Base-by-base conservation (phyloP, 2,113 vertebrate species). In the Murina feae region DNA sequence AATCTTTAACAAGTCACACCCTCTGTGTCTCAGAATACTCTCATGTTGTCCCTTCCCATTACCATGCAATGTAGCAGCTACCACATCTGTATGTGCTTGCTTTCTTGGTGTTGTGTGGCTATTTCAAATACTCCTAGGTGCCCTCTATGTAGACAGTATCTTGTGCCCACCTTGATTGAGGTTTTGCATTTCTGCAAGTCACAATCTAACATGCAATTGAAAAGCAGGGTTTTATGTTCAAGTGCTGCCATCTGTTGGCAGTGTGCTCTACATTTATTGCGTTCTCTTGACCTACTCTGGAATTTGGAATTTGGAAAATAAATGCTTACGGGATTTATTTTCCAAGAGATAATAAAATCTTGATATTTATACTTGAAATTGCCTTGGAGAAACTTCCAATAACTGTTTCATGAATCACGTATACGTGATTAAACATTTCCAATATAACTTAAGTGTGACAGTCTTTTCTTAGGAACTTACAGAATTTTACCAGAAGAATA, bases 171-270 rank as follows among this genome's bases (percentile, higher is more conserved):
- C 8, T 37, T 23, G 32, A 65, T 1, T 74, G 10, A 21, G 2
- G 18, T 42, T 83, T 47, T 71, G 28, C 37, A 83, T 20, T 72
- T 94, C 35, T 81, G 30, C 32, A 78, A 69, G 74, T 93, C 71
- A 65, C 63, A 68, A 12, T 44, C 78, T n/a, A 75, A 39, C 25
- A 32, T 1, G 28, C 5, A 49, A 1, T 2, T 6, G 23, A 42
- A 92, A 94, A 75, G 53, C 4, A 84, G n/a, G 75, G 5, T 86
- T 95, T 86, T 37, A 18, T 37, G 32, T 75, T 94, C 85, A 76
- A 11, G 85, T 96, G 95, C 96, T 97, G 96, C 96, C 96, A 93
- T 88, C 97, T 97, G 88, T 93, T 93, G 97, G 47, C 74, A 1
- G 78, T 37, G 14, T 66, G 16, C 16, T 65, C 4, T 91, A 35